Percentiles rank a stretch among this genome's conserved stretches.
Conservation (phyloP, 2,113 vertebrate species). For the Regulus satrapa region DNA sequence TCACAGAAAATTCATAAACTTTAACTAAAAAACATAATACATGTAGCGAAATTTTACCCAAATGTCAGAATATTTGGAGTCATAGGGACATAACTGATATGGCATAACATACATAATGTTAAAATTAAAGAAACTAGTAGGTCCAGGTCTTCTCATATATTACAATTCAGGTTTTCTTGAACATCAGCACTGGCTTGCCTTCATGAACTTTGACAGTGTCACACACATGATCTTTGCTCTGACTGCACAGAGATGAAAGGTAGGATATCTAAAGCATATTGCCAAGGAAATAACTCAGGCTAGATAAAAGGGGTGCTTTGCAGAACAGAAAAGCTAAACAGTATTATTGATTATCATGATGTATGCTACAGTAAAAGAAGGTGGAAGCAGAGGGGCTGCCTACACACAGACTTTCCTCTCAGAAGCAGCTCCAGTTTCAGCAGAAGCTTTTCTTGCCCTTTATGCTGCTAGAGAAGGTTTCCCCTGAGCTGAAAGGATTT, state of each 20-base stretch:
- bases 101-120: background rate
- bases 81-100: background rate
- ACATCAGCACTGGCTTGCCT: background rate
- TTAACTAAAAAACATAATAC: background rate
- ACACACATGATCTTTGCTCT: accelerated
- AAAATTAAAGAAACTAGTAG: background rate
- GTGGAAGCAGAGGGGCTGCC: background rate
- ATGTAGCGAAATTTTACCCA: background rate
- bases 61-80: background rate
- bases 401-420: background rate
- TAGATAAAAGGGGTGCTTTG: background rate
- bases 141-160: background rate
- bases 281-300: background rate
- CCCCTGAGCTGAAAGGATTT: background rate
- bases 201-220: background rate
- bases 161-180: background rate
- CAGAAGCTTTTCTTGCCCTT: background rate
- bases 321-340: background rate
- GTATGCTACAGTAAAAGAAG: background rate
- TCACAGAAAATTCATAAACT: background rate
- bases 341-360: background rate
- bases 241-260: background rate
- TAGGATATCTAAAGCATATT: background rate
- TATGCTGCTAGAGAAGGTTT: background rate
- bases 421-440: background rate